phyloP scores from a whole-genome alignment of 1,140 invertebrate genomes.

The Brachionus sp. region DNA sequence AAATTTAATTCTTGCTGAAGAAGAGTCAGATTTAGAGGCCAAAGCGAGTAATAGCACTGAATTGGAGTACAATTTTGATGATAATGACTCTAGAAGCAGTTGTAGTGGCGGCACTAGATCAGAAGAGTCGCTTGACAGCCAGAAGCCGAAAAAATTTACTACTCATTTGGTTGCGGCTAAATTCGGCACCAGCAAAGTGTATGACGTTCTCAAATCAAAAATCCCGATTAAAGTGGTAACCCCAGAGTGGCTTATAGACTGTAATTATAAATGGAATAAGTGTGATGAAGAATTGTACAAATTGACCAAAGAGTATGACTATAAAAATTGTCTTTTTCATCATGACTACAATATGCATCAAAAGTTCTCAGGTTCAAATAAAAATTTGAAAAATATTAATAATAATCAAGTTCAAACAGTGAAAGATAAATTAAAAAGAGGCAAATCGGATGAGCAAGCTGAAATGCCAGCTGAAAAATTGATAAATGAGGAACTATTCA shows the following conservation, averaged over 20 bases:
- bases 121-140: not conserved
- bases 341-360: constrained; percentile 45
- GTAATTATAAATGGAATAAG: constrained; percentile 30
- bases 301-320: constrained; percentile 37
- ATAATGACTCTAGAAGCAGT: constrained; percentile 17
- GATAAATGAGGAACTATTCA: constrained; percentile 15
- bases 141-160: not conserved
- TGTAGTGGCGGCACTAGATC: not conserved
- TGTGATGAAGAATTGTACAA: constrained; percentile 38
- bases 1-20: constrained; percentile 7
- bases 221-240: constrained; percentile 35
- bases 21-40: not conserved
- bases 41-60: not conserved
- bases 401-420: not conserved
- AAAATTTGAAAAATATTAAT: not conserved
- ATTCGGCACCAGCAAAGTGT: constrained; percentile 35
- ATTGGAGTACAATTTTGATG: constrained; percentile 26
- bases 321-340: constrained; percentile 43
- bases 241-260: constrained; percentile 45
- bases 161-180: constrained; percentile 43
- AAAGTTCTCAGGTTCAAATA: constrained; percentile 11
- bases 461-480: not conserved
- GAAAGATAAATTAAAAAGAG: not conserved
- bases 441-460: not conserved
- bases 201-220: constrained; percentile 33